Base-by-base conservation (phyloP, 2,113 vertebrate species). In the Phyllostomus hastatus region DNA sequence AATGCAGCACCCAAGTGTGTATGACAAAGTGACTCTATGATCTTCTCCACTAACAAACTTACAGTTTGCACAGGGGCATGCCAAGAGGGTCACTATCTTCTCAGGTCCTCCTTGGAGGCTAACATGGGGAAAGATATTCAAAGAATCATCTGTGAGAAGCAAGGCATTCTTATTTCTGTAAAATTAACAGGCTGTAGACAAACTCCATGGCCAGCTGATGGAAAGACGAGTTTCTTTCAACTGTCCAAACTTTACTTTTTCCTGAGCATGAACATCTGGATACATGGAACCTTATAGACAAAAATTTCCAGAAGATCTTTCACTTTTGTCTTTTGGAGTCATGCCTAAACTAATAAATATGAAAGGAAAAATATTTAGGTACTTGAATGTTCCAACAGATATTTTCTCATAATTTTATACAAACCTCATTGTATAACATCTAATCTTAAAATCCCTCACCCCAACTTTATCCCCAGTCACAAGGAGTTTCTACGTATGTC, bases 101-200 rank as follows among this genome's bases (percentile, higher is more conserved):
- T 35, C 31, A 76, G 59, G 48, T 80, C 11, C 22, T 88, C 64
- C 19, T 67, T 69, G 33, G 43, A 35, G 7, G 38, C 41, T 72
- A 79, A 96, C 26, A 76, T 10, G 35, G 64, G 43, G 85, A 95
- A 92, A 92, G 16, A 5, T 41, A 88, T 75, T 82, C 50, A 88
- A 93, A 92, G 81, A 92, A 33, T 67, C 78, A 95, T 66, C 88
- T 59, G 38, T 89, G 17, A 87, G 35, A 96, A 96, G 73, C 26
- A 79, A 75, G 64, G 43, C 48, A 88, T 86, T 95, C 2, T 17
- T 72, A 90, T 88, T 94, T 94, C 76, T 91, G 7, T 83, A 89
- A 94, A 92, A 89, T 79, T 57, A 86, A 92, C 61, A 94, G 28
- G 54, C 61, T 90, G 22, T 35, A 88, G 84, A 28, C 41, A 94